phyloP scores from a whole-genome alignment of 2,113 vertebrate genomes.

The Ammodytes marinus region DNA sequence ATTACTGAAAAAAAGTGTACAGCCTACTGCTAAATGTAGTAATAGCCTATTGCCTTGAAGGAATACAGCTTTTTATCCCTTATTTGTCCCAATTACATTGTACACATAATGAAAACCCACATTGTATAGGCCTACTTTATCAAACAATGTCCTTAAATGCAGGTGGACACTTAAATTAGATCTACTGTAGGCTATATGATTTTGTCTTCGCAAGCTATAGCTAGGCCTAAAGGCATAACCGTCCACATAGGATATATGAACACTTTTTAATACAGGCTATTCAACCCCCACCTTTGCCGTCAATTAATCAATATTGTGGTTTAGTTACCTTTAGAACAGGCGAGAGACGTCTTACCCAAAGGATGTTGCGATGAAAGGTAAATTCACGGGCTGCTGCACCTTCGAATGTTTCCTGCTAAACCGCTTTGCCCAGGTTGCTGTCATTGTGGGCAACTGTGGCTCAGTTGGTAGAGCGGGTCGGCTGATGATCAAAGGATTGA shows the following conservation, averaged over 20 bases:
- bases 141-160: not conserved
- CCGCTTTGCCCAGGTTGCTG: conserved; percentile 17
- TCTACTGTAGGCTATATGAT: not conserved
- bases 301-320: not conserved
- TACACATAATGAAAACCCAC: not conserved
- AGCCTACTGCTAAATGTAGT: not conserved
- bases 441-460: too few relatives aligned
- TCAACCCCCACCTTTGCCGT: not conserved
- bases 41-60: not conserved
- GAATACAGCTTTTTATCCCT: not conserved
- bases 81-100: not conserved
- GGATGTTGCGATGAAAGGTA: conserved; percentile 2
- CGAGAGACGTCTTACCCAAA: conserved; percentile 1
- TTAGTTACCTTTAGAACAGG: conserved; percentile 24
- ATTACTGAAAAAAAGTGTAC: not conserved
- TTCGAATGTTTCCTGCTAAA: conserved; percentile 8
- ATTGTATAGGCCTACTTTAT: not conserved
- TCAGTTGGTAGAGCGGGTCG: too few relatives aligned
- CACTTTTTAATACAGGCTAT: not conserved
- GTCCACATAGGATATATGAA: not conserved
- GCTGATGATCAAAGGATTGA: too few relatives aligned
- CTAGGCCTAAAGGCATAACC: not conserved
- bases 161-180: not conserved
- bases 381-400: not conserved
- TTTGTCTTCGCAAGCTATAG: not conserved